Conservation (phyloP, 2,797 vertebrate species). For the Nannoperca australis region DNA sequence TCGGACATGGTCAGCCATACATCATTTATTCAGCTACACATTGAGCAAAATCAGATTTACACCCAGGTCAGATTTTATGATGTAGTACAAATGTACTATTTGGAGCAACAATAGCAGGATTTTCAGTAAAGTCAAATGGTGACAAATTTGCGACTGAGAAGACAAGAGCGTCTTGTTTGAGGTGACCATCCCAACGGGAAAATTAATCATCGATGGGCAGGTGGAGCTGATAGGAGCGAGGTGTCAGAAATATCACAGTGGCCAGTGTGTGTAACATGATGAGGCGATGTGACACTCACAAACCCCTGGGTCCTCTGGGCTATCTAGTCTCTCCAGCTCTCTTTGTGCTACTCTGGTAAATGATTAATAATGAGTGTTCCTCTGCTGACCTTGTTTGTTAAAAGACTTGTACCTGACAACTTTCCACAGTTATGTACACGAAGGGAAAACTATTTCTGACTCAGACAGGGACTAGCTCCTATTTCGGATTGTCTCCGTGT, state of each 20-base stretch:
- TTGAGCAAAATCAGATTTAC: no score
- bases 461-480: slow-evolving; percentile 33
- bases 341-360: slow-evolving; percentile 80
- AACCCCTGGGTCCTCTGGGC: slow-evolving; percentile 63
- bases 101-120: slow-evolving; percentile 21
- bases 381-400: slow-evolving; percentile 84
- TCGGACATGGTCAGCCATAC: slow-evolving; percentile 66
- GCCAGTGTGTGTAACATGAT: slow-evolving; percentile 65
- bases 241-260: slow-evolving; percentile 69
- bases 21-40: slow-evolving; percentile 71
- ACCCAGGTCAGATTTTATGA: slow-evolving; percentile 64
- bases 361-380: slow-evolving; percentile 85
- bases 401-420: slow-evolving; percentile 85
- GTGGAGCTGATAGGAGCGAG: slow-evolving; percentile 60
- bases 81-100: slow-evolving; percentile 43
- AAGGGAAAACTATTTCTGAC: slow-evolving; percentile 64
- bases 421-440: slow-evolving; percentile 60
- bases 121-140: slow-evolving; percentile 39
- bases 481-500: slow-evolving; percentile 40
- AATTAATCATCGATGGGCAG: slow-evolving; percentile 65
- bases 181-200: slow-evolving; percentile 55
- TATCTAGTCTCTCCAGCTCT: slow-evolving; percentile 72
- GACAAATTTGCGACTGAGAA: slow-evolving; percentile 47
- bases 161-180: slow-evolving; percentile 39
- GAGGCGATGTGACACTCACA: slow-evolving; percentile 61